Percentiles rank a stretch among this genome's conserved stretches.
Evolutionary conservation across 2,113 vertebrate species (phyloP).

Genomic region (Chaetodon trifascialis): DNA sequence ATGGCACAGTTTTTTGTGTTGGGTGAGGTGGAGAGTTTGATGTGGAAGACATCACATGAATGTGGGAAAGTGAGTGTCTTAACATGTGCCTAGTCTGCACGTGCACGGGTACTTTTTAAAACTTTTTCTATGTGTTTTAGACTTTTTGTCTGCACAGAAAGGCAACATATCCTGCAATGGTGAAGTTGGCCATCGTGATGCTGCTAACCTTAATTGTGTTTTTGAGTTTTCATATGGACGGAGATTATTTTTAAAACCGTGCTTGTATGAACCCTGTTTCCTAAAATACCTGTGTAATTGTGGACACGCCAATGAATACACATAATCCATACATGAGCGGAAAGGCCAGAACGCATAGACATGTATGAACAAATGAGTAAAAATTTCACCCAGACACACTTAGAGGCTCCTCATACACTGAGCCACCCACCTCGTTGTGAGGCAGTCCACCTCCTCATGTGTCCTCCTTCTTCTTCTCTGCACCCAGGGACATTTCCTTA

Average conservation of each 20-base stretch:
- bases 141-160: too few species aligned
- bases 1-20: constrained; percentile 1
- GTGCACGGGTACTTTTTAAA: too few species aligned
- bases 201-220: too few species aligned
- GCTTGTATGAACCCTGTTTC: too few species aligned
- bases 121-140: too few species aligned
- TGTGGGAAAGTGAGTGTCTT: neutral
- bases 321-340: neutral
- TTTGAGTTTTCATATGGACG: too few species aligned
- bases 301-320: neutral
- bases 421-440: constrained; percentile 1
- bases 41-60: neutral
- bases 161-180: too few species aligned
- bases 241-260: too few species aligned
- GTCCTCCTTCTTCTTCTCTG: neutral
- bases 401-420: neutral
- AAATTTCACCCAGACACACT: neutral
- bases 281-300: too few species aligned
- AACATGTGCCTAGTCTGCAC: too few species aligned
- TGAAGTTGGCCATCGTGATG: too few species aligned
- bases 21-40: neutral
- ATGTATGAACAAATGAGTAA: neutral
- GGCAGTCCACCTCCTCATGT: constrained; percentile 12
- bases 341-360: neutral
- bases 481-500: constrained; percentile 38